These are phyloP conservation scores for Laterallus jamaicensis DNA, from an alignment of 2,113 vertebrate species.

Conservation along the genomic window DNA sequence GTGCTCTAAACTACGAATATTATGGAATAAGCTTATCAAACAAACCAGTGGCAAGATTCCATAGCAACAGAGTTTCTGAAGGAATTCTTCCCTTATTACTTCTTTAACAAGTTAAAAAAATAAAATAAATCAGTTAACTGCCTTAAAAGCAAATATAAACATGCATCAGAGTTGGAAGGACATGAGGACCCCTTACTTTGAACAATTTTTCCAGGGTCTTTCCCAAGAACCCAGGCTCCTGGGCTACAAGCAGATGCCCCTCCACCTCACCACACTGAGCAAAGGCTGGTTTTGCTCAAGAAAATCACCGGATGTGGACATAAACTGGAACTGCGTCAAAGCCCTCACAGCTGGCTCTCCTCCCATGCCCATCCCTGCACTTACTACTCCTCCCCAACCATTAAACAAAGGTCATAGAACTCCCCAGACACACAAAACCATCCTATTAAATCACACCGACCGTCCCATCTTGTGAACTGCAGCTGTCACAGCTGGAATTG, in stretches of 20 bases:
- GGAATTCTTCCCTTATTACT: background rate
- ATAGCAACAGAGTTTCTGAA: background rate
- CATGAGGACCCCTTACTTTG: background rate
- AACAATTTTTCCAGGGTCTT: background rate
- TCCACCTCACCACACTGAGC: background rate
- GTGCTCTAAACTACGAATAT: background rate
- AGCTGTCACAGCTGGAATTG: background rate
- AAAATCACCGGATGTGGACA: background rate
- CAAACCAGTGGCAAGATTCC: background rate
- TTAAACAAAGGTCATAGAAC: background rate
- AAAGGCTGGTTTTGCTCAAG: background rate
- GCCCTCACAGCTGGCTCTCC: background rate
- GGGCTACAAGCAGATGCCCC: background rate
- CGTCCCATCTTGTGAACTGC: fast-evolving
- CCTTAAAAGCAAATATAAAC: background rate
- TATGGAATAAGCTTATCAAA: background rate
- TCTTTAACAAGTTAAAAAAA: background rate
- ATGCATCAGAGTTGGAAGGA: background rate
- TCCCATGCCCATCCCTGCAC: background rate
- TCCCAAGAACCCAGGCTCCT: background rate
- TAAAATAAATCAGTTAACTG: background rate
- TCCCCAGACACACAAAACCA: background rate
- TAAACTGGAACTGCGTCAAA: background rate
- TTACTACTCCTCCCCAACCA: background rate
- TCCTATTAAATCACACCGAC: background rate